A percentile compares a stretch with the other conserved stretches of the same genome.
phyloP scores from a whole-genome alignment of 2,113 vertebrate species.

The Isurus oxyrinchus region DNA sequence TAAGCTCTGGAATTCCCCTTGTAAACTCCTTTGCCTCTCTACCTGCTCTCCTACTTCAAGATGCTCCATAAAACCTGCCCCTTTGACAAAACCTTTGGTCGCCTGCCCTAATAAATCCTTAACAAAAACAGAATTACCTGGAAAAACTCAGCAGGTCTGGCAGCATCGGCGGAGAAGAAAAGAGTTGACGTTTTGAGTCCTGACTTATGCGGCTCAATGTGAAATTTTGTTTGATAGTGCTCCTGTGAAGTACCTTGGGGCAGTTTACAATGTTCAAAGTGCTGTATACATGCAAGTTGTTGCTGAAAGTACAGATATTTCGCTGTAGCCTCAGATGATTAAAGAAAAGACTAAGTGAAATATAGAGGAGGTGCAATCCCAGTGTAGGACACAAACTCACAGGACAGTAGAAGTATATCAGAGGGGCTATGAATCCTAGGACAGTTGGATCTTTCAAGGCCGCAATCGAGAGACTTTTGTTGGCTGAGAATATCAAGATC shows the following conservation, averaged over 20 bases:
- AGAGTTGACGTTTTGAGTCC: too few relatives aligned
- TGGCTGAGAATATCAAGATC: background rate
- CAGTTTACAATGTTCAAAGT: background rate
- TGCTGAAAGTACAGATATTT: background rate
- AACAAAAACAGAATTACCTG: too few relatives aligned
- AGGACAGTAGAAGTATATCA: background rate
- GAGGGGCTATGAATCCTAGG: background rate
- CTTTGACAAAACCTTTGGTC: background rate
- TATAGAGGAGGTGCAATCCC: background rate
- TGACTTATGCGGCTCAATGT: background rate
- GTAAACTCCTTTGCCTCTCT: background rate
- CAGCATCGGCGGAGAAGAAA: too few relatives aligned
- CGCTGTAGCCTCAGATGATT: background rate
- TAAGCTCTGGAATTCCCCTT: background rate
- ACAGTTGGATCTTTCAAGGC: background rate
- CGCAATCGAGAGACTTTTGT: background rate
- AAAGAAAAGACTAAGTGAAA: background rate
- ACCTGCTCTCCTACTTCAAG: background rate
- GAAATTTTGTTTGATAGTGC: background rate
- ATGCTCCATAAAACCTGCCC: background rate
- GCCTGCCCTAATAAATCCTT: too few relatives aligned
- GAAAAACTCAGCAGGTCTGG: too few relatives aligned
- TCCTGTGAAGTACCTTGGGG: background rate
- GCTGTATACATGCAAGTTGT: background rate
- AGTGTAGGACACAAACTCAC: background rate